Evolutionary conservation across 2,113 vertebrate species (phyloP).

Genomic region (Mastomys coucha): DNA sequence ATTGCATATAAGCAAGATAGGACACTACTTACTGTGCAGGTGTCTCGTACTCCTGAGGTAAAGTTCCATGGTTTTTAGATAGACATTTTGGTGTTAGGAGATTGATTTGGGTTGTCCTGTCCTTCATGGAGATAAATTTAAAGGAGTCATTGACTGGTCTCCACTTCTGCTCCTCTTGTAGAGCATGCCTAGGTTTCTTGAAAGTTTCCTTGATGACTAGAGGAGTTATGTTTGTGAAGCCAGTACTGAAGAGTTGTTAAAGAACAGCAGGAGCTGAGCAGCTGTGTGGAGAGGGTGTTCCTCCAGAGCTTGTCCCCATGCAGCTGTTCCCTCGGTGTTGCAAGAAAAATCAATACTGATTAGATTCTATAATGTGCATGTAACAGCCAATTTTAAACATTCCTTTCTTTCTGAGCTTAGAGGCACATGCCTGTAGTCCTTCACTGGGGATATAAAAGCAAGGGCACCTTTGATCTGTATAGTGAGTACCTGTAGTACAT

Average conservation of each 20-base stretch:
- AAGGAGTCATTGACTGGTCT: conserved; percentile 3
- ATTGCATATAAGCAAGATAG: conserved; percentile 38
- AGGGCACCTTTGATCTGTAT: neutral
- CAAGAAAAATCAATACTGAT: conserved; percentile 6
- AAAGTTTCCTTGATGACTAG: conserved; percentile 51
- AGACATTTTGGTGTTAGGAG: neutral
- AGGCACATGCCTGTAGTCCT: neutral
- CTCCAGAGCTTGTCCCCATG: neutral
- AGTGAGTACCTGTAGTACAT: too few relatives aligned
- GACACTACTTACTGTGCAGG: conserved; percentile 5
- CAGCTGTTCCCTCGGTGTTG: neutral
- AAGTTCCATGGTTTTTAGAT: conserved; percentile 47
- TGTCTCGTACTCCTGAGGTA: neutral
- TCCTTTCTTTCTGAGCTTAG: neutral
- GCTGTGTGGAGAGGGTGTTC: neutral
- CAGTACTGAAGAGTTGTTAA: conserved; percentile 19
- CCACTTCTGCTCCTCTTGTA: conserved; percentile 35
- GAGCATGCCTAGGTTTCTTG: conserved; percentile 38
- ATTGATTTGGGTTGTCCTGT: conserved; percentile 29
- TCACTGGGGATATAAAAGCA: neutral
- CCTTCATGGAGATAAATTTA: conserved; percentile 21
- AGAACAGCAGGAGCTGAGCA: conserved; percentile 15
- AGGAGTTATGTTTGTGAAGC: conserved; percentile 56
- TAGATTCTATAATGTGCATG: neutral
- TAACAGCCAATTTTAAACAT: conserved; percentile 42